phyloP scores from a whole-genome alignment of 64 coral and sea anemone genomes.

The Orbicella faveolata region DNA sequence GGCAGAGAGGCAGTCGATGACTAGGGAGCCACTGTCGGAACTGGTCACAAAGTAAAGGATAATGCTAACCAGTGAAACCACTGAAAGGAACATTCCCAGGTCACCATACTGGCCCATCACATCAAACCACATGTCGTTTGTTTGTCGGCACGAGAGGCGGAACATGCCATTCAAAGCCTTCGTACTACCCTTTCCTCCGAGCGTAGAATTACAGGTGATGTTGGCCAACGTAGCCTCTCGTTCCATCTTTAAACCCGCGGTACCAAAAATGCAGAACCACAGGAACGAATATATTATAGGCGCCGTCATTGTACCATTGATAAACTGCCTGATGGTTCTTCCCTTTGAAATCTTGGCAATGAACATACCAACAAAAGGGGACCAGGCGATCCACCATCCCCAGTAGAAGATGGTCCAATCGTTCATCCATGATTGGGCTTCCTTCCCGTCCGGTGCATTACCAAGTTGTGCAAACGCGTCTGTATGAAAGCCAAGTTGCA shows the following conservation, averaged over 20 bases:
- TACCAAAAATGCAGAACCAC: conserved; percentile 69
- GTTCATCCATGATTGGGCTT: conserved; percentile 51
- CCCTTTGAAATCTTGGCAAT: conserved; percentile 65
- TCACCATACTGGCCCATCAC: conserved; percentile 44
- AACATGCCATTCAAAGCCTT: conserved; percentile 13
- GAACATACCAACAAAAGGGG: conserved; percentile 58
- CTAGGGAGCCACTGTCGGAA: conserved; percentile 43
- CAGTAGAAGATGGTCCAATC: conserved; percentile 74
- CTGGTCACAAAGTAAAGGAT: conserved; percentile 51
- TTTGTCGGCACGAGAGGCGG: conserved; percentile 17
- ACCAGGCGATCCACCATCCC: conserved; percentile 77
- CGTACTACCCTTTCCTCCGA: not conserved
- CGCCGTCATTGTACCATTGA: conserved; percentile 50
- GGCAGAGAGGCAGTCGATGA: conserved; percentile 44
- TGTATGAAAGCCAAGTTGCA: conserved; percentile 70
- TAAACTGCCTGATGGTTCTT: conserved; percentile 56
- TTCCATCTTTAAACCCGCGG: conserved; percentile 57
- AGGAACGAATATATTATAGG: conserved; percentile 47
- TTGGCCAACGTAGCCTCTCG: conserved; percentile 22
- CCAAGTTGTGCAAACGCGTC: conserved; percentile 68
- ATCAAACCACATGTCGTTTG: conserved; percentile 52
- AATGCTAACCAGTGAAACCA: conserved; percentile 21
- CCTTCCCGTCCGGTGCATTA: conserved; percentile 47
- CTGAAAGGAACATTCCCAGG: conserved; percentile 34
- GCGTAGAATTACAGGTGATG: conserved; percentile 1